A percentile compares a stretch with the other conserved stretches of the same genome.
Evolutionary conservation across 2,113 vertebrate genomes (phyloP).

Genomic region (Microtus montanus): DNA sequence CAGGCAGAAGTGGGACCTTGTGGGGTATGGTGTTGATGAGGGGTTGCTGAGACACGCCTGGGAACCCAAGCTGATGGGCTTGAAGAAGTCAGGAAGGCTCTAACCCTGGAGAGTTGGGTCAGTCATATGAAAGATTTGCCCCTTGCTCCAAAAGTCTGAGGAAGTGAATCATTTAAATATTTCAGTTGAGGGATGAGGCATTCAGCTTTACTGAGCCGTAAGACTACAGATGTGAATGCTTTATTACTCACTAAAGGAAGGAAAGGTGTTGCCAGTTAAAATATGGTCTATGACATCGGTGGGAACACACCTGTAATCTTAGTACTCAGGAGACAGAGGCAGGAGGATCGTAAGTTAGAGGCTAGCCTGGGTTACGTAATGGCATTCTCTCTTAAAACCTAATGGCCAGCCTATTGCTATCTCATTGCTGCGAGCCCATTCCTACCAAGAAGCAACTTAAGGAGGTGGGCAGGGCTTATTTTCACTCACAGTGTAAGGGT

Average conservation of each 20-base stretch:
- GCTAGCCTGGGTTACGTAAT: neutral
- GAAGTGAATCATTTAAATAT: neutral
- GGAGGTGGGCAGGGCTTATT: neutral
- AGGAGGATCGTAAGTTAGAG: neutral
- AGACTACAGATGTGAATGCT: neutral
- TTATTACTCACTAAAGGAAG: neutral
- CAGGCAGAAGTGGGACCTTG: neutral
- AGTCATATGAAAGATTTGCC: neutral
- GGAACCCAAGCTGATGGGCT: neutral
- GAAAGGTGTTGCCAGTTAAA: neutral
- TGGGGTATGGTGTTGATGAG: fast-evolving
- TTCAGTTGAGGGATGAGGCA: neutral
- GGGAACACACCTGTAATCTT: neutral
- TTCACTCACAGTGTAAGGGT: neutral
- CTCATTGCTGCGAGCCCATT: neutral
- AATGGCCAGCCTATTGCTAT: neutral
- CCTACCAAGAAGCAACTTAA: neutral
- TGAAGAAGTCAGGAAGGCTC: neutral
- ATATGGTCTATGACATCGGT: neutral
- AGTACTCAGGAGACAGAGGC: neutral
- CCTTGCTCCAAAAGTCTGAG: neutral
- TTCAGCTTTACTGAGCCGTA: neutral
- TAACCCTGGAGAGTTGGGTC: neutral
- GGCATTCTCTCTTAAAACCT: neutral
- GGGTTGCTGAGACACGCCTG: fast-evolving